Percentiles rank a stretch among this genome's conserved stretches.
These are phyloP conservation scores for Coremacera marginata DNA, from an alignment of 2,888 invertebrate species.

Conservation along the genomic window DNA sequence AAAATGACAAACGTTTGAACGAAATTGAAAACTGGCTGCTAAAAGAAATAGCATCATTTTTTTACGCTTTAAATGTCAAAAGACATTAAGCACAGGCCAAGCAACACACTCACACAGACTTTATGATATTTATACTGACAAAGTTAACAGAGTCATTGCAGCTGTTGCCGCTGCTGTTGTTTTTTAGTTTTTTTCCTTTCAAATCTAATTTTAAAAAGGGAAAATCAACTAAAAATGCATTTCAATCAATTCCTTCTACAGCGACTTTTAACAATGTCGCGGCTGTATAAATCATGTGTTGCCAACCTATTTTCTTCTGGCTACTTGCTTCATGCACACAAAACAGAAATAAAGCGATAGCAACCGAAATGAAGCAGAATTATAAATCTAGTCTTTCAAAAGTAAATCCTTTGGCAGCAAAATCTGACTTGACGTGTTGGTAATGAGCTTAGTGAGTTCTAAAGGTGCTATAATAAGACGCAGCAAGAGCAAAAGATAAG, in stretches of 20 bases:
- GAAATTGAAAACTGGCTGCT: neutral
- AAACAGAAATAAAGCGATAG: neutral
- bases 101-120: neutral
- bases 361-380: slow-evolving; percentile 7
- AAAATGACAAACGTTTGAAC: neutral
- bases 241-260: slow-evolving; percentile 4
- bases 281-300: slow-evolving; percentile 8
- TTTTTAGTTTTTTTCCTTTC: neutral
- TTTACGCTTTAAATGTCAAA: neutral
- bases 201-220: neutral
- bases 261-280: neutral
- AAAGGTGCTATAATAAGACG: neutral
- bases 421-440: slow-evolving; percentile 18
- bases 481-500: neutral
- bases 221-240: neutral
- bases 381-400: slow-evolving; percentile 7
- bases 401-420: slow-evolving; percentile 23
- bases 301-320: neutral
- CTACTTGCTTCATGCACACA: neutral
- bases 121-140: neutral
- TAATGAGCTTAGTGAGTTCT: slow-evolving; percentile 12
- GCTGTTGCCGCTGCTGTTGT: neutral
- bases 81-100: neutral
- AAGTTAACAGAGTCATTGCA: neutral
- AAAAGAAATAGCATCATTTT: neutral